phyloP scores from a whole-genome alignment of 2,888 invertebrate species.

The Dicyrtomina minuta region DNA sequence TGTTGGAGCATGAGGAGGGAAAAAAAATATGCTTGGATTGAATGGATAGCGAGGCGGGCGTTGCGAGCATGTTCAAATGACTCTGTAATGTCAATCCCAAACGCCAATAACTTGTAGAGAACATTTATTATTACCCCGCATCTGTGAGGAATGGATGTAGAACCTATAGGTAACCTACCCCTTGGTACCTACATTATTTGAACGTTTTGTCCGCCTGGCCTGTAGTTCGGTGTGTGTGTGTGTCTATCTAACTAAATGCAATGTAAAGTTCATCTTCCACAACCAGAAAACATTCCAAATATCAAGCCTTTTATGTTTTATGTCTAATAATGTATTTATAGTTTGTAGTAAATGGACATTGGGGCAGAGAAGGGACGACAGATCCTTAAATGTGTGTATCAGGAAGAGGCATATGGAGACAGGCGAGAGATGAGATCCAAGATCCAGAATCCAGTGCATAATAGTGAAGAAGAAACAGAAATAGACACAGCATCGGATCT shows the following conservation, averaged over 20 bases:
- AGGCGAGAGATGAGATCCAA: no score
- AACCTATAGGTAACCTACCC: no score
- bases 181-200: no score
- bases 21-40: background rate
- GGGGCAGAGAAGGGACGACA: background rate
- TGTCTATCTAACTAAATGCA: background rate
- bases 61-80: slow-evolving; percentile 26
- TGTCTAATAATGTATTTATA: no score
- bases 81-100: background rate
- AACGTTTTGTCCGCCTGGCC: background rate
- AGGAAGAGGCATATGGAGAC: slow-evolving; percentile 1
- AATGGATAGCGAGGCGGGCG: slow-evolving; percentile 1
- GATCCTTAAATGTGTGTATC: no score
- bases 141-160: no score
- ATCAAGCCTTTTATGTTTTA: slow-evolving; percentile 5
- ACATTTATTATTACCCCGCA: no score
- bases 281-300: background rate
- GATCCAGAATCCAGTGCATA: background rate
- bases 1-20: no score
- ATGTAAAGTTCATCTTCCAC: background rate
- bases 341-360: slow-evolving; percentile 11
- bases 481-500: background rate
- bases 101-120: no score
- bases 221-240: background rate
- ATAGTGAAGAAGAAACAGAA: background rate